A percentile compares a stretch with the other conserved stretches of the same genome.
Evolutionary conservation across 2,888 invertebrate species (phyloP).

Genomic region (Dermolepida albohirtum): DNA sequence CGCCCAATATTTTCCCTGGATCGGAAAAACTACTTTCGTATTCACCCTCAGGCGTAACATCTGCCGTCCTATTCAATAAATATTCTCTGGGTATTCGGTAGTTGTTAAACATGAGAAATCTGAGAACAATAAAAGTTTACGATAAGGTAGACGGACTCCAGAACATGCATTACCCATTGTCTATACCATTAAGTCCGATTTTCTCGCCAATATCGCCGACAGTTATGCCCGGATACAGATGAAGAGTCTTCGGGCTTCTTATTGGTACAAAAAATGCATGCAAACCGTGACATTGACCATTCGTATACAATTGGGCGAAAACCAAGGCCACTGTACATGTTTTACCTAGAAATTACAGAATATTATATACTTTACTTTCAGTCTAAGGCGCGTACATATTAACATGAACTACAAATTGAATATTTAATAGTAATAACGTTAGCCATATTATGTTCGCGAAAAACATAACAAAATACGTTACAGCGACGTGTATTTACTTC

Average conservation of each 20-base stretch:
- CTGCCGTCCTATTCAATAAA: slow-evolving; percentile 88
- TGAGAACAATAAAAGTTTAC: slow-evolving; percentile 54
- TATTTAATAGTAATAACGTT: too few relatives aligned
- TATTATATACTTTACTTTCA: too few relatives aligned
- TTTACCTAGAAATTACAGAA: slow-evolving; percentile 68
- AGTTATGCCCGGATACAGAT: slow-evolving; percentile 84
- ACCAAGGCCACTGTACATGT: slow-evolving; percentile 88
- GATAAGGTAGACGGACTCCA: slow-evolving; percentile 5
- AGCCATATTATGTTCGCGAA: too few relatives aligned
- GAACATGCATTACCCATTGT: slow-evolving; percentile 79
- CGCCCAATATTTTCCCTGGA: slow-evolving; percentile 85
- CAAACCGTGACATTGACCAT: slow-evolving; percentile 83
- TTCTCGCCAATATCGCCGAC: slow-evolving; percentile 96
- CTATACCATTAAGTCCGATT: slow-evolving; percentile 89
- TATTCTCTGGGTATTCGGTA: slow-evolving; percentile 88
- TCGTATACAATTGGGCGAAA: slow-evolving; percentile 90
- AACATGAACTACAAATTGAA: too few relatives aligned
- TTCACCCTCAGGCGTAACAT: slow-evolving; percentile 87
- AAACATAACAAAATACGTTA: too few relatives aligned
- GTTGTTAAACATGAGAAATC: slow-evolving; percentile 88
- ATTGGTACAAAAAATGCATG: slow-evolving; percentile 92
- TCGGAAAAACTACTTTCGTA: slow-evolving; percentile 93
- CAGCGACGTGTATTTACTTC: too few relatives aligned
- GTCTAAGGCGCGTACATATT: too few relatives aligned
- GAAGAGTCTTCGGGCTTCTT: slow-evolving; percentile 79